Evolutionary conservation across 2,113 vertebrate genomes (phyloP).

Genomic region (Platycercus adscitus): DNA sequence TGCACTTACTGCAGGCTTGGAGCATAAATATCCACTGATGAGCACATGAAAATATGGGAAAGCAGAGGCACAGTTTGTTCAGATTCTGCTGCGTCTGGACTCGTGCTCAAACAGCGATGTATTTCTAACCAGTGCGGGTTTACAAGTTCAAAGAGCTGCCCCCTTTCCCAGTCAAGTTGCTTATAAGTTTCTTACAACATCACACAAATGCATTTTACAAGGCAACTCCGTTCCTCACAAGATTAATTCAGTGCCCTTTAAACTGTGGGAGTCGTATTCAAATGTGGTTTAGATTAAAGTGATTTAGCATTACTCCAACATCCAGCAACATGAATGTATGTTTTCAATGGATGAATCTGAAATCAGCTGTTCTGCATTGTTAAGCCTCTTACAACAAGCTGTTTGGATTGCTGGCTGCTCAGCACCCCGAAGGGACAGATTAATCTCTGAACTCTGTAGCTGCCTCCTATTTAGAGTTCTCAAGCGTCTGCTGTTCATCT

Average conservation of each 20-base stretch:
- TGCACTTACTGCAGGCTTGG: background rate
- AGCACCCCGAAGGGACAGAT: constrained; percentile 62
- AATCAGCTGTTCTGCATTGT: constrained; percentile 67
- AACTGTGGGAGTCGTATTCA: constrained; percentile 58
- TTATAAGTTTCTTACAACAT: constrained; percentile 54
- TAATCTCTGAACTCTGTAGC: constrained; percentile 66
- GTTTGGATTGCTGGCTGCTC: constrained; percentile 59
- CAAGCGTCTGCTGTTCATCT: constrained; percentile 20
- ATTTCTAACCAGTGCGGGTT: constrained; percentile 43
- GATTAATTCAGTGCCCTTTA: constrained; percentile 72
- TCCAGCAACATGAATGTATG: constrained; percentile 56
- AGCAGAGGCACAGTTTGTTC: constrained; percentile 21
- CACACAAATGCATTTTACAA: constrained; percentile 61
- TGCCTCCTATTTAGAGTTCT: constrained; percentile 31
- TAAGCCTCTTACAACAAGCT: constrained; percentile 58
- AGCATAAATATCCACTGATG: constrained; percentile 64
- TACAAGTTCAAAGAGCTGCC: constrained; percentile 62
- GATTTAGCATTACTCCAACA: constrained; percentile 67
- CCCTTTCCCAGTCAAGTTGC: constrained; percentile 39
- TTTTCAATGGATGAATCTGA: constrained; percentile 63
- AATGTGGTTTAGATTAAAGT: constrained; percentile 74
- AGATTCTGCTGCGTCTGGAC: background rate
- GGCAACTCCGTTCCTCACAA: constrained; percentile 53
- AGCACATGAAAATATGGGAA: constrained; percentile 44
- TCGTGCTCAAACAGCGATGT: background rate